A percentile compares a stretch with the other conserved stretches of the same genome.
These are phyloP conservation scores for Micrasema longulum DNA, from an alignment of 1,140 invertebrate genomes.

Conservation along the genomic window DNA sequence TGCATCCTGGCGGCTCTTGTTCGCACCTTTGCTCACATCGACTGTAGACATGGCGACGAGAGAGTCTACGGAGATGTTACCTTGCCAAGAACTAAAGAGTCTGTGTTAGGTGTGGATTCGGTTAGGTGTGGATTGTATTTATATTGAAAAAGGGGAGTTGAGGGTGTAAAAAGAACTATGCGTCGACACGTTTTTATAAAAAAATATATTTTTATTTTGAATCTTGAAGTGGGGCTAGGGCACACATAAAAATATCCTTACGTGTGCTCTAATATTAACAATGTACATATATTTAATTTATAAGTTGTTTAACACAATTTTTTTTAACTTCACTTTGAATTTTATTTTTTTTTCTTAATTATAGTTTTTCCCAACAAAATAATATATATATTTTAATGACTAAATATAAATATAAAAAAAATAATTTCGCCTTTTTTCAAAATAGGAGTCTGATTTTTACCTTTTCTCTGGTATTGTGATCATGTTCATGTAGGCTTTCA, in stretches of 20 bases:
- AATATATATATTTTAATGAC: not conserved
- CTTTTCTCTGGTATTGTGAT: no score
- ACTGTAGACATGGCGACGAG: conserved; percentile 8
- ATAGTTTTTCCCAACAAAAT: not conserved
- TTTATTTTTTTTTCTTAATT: not conserved
- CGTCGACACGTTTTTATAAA: no score
- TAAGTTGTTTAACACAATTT: not conserved
- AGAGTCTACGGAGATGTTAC: not conserved
- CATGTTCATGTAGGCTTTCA: no score
- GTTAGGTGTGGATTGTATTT: no score
- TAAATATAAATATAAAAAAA: not conserved
- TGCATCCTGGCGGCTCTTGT: conserved; percentile 46
- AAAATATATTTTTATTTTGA: no score
- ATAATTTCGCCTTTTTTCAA: no score
- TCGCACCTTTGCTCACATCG: conserved; percentile 8
- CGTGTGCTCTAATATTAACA: not conserved
- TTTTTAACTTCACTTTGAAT: not conserved
- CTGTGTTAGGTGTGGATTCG: conserved; percentile 9
- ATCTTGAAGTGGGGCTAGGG: no score
- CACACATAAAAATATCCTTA: not conserved
- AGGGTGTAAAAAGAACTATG: no score
- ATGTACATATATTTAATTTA: not conserved
- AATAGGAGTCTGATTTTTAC: no score
- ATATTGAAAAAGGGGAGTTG: no score
- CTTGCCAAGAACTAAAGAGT: conserved; percentile 5